Percentiles rank a stretch among this genome's conserved stretches.
phyloP scores from a whole-genome alignment of 2,888 invertebrate species.

The Hirtodrosophila duncani region DNA sequence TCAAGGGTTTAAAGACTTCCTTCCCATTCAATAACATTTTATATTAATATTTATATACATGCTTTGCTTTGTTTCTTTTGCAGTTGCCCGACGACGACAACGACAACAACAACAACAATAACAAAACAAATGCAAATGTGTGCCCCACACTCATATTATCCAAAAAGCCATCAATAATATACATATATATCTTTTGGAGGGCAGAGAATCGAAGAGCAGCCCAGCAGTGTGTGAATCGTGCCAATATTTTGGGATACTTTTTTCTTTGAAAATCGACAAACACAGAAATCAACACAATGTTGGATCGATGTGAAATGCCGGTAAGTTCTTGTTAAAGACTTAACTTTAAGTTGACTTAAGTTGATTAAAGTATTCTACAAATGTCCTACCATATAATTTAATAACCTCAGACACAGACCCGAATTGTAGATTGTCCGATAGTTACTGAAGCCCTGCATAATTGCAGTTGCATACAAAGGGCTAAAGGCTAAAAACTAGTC shows the following conservation, averaged over 20 bases:
- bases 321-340: constrained; percentile 49
- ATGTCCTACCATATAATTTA: too few species aligned
- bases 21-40: constrained; percentile 6
- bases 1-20: constrained; percentile 61
- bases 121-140: constrained; percentile 65
- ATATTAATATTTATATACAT: constrained; percentile 15
- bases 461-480: too few species aligned
- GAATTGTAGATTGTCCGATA: too few species aligned
- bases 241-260: constrained; percentile 41
- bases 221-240: constrained; percentile 30
- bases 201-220: constrained; percentile 46
- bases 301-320: constrained; percentile 77
- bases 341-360: too few species aligned
- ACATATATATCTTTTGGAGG: constrained; percentile 15
- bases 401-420: too few species aligned
- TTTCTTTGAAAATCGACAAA: constrained; percentile 35
- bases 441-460: too few species aligned
- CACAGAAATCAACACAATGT: constrained; percentile 54
- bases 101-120: constrained; percentile 20
- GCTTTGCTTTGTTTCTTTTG: constrained; percentile 30
- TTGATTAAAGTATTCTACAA: too few species aligned
- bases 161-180: constrained; percentile 54
- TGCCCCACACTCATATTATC: constrained; percentile 59
- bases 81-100: constrained; percentile 51
- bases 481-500: too few species aligned